Percentiles rank a stretch among this genome's conserved stretches.
Conservation (phyloP, 2,797 vertebrate species). For the Alosa sapidissima region DNA sequence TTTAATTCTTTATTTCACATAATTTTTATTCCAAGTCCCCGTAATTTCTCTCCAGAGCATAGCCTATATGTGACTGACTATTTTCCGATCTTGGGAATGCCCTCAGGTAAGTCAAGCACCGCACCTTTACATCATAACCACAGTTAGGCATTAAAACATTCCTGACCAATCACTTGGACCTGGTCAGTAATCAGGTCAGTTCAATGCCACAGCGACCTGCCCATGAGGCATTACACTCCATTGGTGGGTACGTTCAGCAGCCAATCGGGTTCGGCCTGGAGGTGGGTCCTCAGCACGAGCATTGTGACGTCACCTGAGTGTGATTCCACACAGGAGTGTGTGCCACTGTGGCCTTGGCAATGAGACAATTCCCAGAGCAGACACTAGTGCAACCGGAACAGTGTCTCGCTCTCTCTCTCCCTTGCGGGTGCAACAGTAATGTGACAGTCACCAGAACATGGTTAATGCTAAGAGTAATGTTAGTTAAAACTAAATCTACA, state of each 20-base stretch:
- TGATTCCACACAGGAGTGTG: neutral
- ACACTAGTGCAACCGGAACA: neutral
- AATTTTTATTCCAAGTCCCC: neutral
- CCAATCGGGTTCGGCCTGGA: neutral
- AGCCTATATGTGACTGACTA: neutral
- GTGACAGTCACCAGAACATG: neutral
- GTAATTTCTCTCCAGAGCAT: neutral
- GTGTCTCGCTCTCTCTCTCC: neutral
- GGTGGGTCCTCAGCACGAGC: neutral
- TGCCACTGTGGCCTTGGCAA: neutral
- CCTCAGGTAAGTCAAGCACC: neutral
- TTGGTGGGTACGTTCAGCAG: neutral
- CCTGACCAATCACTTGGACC: neutral
- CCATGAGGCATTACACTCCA: neutral
- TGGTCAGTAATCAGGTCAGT: neutral
- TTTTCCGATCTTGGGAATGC: neutral
- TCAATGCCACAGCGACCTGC: neutral
- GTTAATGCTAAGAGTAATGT: neutral
- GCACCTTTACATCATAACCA: neutral
- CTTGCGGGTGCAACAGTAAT: neutral
- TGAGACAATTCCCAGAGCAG: neutral
- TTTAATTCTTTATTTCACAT: neutral
- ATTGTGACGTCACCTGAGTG: neutral
- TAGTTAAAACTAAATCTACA: neutral
- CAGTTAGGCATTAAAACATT: neutral